Base-by-base conservation (phyloP, 2,888 invertebrate species). In the Plusia festucae region DNA sequence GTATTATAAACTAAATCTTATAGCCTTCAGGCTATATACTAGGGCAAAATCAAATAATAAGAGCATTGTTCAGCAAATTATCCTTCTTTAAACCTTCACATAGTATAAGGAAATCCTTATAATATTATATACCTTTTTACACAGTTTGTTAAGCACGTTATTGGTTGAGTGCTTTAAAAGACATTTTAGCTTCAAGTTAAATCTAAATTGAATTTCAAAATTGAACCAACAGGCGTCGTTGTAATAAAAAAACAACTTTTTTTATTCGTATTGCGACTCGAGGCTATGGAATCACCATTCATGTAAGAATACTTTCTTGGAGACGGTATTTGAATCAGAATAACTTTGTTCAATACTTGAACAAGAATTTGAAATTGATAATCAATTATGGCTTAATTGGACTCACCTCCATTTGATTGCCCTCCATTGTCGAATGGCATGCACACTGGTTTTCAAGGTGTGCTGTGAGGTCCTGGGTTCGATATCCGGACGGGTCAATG, bases 121-220 rank as follows among this genome's bases (percentile, higher is more conserved):
- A n/a, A 49, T 20, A 11, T 11, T 49, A 40, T n/a, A 27, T 54
- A 32, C 24, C 40, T 40, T 56, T 27, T 56, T 27, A 22, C 54
- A 61, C 62, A 65, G 64, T 62, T 63, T 53, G 72, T 76, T 65
- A 66, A 55, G 71, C 69, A 63, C 63, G 65, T 61, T 60, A 65
- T 34, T 40, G 57, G 44, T 57, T 7, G 30, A 65, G 61, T 57
- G 52, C 52, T 60, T 46, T 49, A 55, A n/a, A 65, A 59, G 61
- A 71, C 75, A 73, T 77, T 82, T 67, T 74, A 70, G 68, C 65
- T 75, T 66, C 51, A 70, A 70, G 68, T 77, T 79, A 76, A 83
- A 81, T 82, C 78, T 82, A 82, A 87, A 87, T 85, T 82, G 81
- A 84, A 86, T 88, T 86, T 86, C 75, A 78, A 79, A 85, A 85